These are phyloP conservation scores for Monochamus alternatus DNA, from an alignment of 2,888 invertebrate species.

Conservation along the genomic window DNA sequence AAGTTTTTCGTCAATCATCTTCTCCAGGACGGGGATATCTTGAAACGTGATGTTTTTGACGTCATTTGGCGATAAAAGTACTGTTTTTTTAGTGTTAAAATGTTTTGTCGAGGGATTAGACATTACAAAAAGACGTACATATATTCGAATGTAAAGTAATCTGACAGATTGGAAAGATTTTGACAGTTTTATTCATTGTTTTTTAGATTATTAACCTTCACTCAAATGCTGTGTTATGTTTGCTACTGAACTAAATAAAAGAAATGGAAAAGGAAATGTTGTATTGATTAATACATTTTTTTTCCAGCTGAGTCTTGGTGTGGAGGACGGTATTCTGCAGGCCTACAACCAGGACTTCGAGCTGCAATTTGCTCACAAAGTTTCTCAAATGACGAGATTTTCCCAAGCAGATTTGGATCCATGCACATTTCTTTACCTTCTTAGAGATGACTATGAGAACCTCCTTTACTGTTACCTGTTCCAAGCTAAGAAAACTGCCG, in stretches of 20 bases:
- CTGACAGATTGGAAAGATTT: background rate
- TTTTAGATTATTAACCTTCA: no score
- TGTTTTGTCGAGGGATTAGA: no score
- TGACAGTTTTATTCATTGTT: background rate
- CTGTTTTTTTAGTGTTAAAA: background rate
- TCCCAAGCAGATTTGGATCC: slow-evolving; percentile 69
- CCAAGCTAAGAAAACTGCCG: slow-evolving; percentile 77
- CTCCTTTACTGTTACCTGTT: slow-evolving; percentile 84
- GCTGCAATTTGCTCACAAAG: slow-evolving; percentile 77
- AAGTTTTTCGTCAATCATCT: slow-evolving; percentile 26
- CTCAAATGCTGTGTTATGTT: no score
- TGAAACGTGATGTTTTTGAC: slow-evolving; percentile 26
- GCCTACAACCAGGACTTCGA: slow-evolving; percentile 83
- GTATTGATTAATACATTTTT: slow-evolving; percentile 26
- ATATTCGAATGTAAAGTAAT: no score
- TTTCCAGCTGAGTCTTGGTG: slow-evolving; percentile 80
- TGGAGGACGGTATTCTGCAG: slow-evolving; percentile 81
- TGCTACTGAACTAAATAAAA: no score
- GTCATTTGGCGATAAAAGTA: slow-evolving; percentile 40
- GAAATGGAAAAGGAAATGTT: background rate
- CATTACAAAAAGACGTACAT: no score
- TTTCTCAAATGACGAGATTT: slow-evolving; percentile 76
- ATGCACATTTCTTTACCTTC: slow-evolving; percentile 80
- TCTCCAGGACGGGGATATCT: background rate
- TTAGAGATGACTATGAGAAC: slow-evolving; percentile 82